Percentiles rank a stretch among this genome's conserved stretches.
These are phyloP conservation scores for Microcaecilia unicolor DNA, from an alignment of 2,797 vertebrate species.

Conservation along the genomic window DNA sequence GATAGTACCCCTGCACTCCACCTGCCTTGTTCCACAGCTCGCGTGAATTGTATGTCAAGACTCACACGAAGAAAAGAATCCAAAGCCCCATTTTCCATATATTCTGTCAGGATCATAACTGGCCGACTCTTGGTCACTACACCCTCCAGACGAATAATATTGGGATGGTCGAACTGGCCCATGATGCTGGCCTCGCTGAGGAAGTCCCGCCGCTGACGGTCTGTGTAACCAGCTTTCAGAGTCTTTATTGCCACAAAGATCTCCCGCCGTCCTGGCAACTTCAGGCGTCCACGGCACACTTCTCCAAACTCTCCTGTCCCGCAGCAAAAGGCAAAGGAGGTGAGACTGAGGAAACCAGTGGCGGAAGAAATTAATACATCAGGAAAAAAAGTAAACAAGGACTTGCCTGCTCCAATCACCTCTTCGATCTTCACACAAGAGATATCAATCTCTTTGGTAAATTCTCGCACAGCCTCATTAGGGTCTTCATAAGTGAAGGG, in stretches of 20 bases:
- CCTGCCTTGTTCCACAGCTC: not conserved
- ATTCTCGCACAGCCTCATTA: conserved; percentile 93
- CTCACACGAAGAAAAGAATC: conserved; percentile 94
- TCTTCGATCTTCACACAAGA: conserved; percentile 98
- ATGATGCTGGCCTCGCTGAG: conserved; percentile 95
- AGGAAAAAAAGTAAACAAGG: too few relatives aligned
- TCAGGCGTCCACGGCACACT: conserved; percentile 91
- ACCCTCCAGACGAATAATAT: conserved; percentile 92
- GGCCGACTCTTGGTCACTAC: conserved; percentile 97
- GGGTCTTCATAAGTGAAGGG: conserved; percentile 97
- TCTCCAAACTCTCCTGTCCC: conserved; percentile 90
- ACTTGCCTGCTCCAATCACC: conserved; percentile 97
- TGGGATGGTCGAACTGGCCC: conserved; percentile 97
- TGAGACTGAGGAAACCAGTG: not conserved
- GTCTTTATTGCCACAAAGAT: conserved; percentile 98
- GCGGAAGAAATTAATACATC: not conserved
- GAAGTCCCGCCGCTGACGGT: conserved; percentile 91
- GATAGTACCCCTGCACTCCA: too few relatives aligned
- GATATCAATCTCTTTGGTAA: conserved; percentile 97
- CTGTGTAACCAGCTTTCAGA: conserved; percentile 92
- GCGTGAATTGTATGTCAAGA: not conserved
- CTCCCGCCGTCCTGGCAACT: conserved; percentile 87
- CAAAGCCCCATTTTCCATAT: conserved; percentile 96
- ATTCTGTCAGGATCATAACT: conserved; percentile 96
- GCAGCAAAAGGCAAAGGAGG: conserved; percentile 5